These are phyloP conservation scores for Mactra quadrangularis DNA, from an alignment of 1,140 invertebrate genomes.

Conservation along the genomic window DNA sequence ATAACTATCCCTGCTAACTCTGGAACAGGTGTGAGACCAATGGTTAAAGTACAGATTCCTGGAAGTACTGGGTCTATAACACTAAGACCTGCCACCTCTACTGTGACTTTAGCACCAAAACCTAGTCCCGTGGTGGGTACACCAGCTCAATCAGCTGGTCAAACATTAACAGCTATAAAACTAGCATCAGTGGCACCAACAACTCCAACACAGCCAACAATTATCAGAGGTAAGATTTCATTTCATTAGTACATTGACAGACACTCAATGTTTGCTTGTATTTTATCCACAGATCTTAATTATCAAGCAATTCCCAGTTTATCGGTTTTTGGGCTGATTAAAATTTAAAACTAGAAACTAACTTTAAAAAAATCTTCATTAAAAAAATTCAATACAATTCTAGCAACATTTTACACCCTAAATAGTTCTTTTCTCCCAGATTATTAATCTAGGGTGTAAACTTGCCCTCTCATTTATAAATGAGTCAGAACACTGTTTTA, in stretches of 20 bases:
- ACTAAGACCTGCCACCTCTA: slow-evolving; percentile 62
- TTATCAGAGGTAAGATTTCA: slow-evolving; percentile 26
- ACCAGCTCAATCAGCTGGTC: slow-evolving; percentile 20
- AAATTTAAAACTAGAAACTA: too few species aligned
- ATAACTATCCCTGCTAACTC: slow-evolving; percentile 39
- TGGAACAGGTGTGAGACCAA: slow-evolving; percentile 63
- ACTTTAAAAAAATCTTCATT: too few species aligned
- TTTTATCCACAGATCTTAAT: too few species aligned
- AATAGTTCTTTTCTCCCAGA: too few species aligned
- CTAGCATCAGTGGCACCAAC: slow-evolving; percentile 77
- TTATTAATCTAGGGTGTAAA: too few species aligned
- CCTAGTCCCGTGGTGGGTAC: slow-evolving; percentile 83
- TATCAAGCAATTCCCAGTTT: too few species aligned
- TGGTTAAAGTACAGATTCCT: slow-evolving; percentile 77
- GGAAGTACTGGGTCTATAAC: slow-evolving; percentile 67
- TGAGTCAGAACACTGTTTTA: too few species aligned
- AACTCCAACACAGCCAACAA: slow-evolving; percentile 22
- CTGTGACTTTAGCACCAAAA: slow-evolving; percentile 79
- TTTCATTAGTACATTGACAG: background rate
- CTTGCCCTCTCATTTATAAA: too few species aligned
- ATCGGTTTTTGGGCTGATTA: too few species aligned
- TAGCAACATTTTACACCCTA: too few species aligned
- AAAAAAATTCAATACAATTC: too few species aligned
- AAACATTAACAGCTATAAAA: slow-evolving; percentile 85
- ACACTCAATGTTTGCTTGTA: too few species aligned